Conservation (phyloP, 2,888 invertebrate genomes). For the Ophion obscuratus region DNA sequence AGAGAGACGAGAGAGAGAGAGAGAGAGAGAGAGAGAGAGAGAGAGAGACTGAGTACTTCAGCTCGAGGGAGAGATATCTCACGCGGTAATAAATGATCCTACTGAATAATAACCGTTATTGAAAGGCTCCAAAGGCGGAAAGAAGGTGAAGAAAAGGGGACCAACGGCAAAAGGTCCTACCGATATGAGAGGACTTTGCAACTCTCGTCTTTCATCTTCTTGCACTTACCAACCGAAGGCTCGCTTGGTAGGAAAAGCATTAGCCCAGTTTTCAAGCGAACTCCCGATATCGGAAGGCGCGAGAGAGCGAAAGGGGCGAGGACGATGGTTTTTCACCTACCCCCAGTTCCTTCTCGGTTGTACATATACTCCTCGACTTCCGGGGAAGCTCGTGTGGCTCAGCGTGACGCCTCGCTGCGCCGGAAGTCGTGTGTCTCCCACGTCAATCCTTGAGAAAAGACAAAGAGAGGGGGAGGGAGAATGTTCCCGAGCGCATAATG, state of each 20-base stretch:
- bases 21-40: slow-evolving; percentile 19
- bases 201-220: slow-evolving; percentile 63
- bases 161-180: not conserved
- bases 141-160: not conserved
- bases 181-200: slow-evolving; percentile 72
- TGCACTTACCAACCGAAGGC: slow-evolving; percentile 29
- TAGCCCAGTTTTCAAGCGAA: slow-evolving; percentile 76
- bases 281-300: slow-evolving; percentile 27
- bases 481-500: slow-evolving; percentile 71
- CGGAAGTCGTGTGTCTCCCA: slow-evolving; percentile 43
- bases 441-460: slow-evolving; percentile 63
- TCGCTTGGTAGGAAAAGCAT: slow-evolving; percentile 68
- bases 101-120: slow-evolving; percentile 78
- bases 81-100: slow-evolving; percentile 72
- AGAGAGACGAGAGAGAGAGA: no score
- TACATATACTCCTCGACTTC: slow-evolving; percentile 40
- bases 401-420: slow-evolving; percentile 33
- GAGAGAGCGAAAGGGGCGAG: slow-evolving; percentile 8
- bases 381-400: slow-evolving; percentile 25
- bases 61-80: slow-evolving; percentile 28
- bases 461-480: slow-evolving; percentile 60
- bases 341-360: slow-evolving; percentile 4
- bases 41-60: slow-evolving; percentile 22
- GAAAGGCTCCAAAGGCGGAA: slow-evolving; percentile 62
- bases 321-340: slow-evolving; percentile 25